Conservation (phyloP, 2,888 invertebrate species). For the Slavum lentiscoides region DNA sequence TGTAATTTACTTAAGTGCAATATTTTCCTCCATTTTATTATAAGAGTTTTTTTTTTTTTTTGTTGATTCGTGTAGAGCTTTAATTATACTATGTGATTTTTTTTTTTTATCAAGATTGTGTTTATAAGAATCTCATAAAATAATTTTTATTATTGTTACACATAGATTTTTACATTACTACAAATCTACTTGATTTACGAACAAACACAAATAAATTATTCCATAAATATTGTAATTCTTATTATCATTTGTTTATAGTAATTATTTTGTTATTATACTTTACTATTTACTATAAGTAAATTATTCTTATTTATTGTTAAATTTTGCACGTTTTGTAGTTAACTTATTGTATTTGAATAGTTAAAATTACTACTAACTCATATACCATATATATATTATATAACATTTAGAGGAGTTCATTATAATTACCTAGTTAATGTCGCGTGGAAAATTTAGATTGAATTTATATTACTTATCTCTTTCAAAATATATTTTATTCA, state of each 20-base stretch:
- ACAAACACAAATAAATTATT: constrained; percentile 17
- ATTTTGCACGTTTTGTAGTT: constrained; percentile 27
- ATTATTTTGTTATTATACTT: too few species aligned
- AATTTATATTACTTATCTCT: constrained; percentile 14
- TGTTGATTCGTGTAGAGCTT: constrained; percentile 9
- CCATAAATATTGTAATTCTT: neutral
- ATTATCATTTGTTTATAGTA: constrained; percentile 6
- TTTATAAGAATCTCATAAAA: constrained; percentile 34
- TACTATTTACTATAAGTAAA: constrained; percentile 6
- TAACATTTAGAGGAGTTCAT: constrained; percentile 52
- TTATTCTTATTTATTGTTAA: constrained; percentile 27
- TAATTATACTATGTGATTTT: constrained; percentile 22
- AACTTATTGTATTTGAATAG: constrained; percentile 7
- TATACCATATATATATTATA: neutral
- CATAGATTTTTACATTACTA: constrained; percentile 1
- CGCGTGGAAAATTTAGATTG: constrained; percentile 18
- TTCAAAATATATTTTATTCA: constrained; percentile 23
- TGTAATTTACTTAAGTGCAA: constrained; percentile 48
- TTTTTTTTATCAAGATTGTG: constrained; percentile 13
- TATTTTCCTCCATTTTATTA: constrained; percentile 46
- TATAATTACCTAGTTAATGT: constrained; percentile 28
- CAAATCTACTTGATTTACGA: constrained; percentile 35
- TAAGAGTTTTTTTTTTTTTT: constrained; percentile 1
- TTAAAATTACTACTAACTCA: constrained; percentile 29
- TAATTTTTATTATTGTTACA: constrained; percentile 9